Conservation (phyloP, 2,888 invertebrate genomes). For the Dasypolia templi region DNA sequence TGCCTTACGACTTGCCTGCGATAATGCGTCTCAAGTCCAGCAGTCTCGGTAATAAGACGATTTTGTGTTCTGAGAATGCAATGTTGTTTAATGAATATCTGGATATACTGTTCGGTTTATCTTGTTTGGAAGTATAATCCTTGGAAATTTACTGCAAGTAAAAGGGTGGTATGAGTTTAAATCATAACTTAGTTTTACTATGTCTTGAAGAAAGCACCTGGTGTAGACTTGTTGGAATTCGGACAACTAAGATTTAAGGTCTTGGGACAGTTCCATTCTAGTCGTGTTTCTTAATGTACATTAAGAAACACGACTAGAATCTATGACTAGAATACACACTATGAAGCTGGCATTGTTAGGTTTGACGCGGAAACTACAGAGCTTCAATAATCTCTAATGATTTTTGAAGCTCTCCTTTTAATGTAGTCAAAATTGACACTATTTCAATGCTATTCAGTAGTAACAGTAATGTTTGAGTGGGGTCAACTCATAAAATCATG, state of each 20-base stretch:
- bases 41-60: conserved; percentile 39
- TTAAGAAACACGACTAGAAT: background rate
- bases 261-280: background rate
- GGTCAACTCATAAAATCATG: conserved; percentile 31
- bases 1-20: conserved; percentile 53
- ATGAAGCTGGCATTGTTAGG: background rate
- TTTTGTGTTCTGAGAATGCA: conserved; percentile 21
- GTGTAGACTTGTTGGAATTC: background rate
- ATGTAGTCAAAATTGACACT: background rate
- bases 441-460: conserved; percentile 16
- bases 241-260: background rate
- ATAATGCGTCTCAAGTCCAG: conserved; percentile 45
- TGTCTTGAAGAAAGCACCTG: background rate
- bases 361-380: background rate
- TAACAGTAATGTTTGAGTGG: conserved; percentile 21
- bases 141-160: background rate
- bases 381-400: background rate
- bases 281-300: background rate
- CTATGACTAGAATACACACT: too few relatives aligned
- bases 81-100: too few relatives aligned
- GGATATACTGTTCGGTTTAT: too few relatives aligned
- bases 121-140: too few relatives aligned
- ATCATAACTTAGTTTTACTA: background rate
- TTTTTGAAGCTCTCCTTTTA: too few relatives aligned
- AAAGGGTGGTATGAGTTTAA: background rate